phyloP scores from a whole-genome alignment of 2,888 invertebrate genomes.

The Amiota mariae region DNA sequence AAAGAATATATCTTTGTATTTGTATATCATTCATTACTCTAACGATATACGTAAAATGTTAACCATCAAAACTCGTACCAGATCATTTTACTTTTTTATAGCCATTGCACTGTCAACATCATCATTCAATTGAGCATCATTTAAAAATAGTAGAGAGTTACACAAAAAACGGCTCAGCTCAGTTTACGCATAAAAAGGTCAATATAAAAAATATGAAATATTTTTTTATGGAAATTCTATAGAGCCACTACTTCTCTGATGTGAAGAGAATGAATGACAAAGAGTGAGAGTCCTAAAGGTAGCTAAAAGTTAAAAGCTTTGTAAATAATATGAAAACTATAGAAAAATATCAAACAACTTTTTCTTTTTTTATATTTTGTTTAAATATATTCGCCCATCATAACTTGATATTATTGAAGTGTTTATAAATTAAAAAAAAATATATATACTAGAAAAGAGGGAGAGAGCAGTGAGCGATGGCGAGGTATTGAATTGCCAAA shows the following conservation, averaged over 20 bases:
- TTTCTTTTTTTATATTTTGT: conserved; percentile 7
- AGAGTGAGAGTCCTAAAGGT: conserved; percentile 9
- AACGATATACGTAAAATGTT: too few species aligned
- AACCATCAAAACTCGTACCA: too few species aligned
- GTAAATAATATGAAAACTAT: conserved; percentile 27
- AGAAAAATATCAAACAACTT: conserved; percentile 5
- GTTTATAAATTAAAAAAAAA: conserved; percentile 8
- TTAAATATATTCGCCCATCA: background rate
- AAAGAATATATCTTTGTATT: too few species aligned
- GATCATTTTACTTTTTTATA: background rate
- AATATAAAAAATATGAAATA: too few species aligned
- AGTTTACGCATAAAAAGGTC: background rate
- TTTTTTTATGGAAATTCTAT: too few species aligned
- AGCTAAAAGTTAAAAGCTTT: conserved; percentile 28
- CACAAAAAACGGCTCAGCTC: conserved; percentile 20
- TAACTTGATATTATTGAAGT: conserved; percentile 13
- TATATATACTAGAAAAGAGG: background rate
- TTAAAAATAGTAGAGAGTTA: too few species aligned
- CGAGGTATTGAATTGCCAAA: conserved; percentile 10
- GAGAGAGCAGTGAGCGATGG: background rate
- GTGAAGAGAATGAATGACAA: too few species aligned
- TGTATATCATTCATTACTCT: too few species aligned
- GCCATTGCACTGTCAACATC: conserved; percentile 15
- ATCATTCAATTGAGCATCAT: conserved; percentile 16
- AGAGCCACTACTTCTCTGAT: too few species aligned